A percentile compares a stretch with the other conserved stretches of the same genome.
Evolutionary conservation across 2,113 vertebrate species (phyloP).

Genomic region (Mirza zaza): DNA sequence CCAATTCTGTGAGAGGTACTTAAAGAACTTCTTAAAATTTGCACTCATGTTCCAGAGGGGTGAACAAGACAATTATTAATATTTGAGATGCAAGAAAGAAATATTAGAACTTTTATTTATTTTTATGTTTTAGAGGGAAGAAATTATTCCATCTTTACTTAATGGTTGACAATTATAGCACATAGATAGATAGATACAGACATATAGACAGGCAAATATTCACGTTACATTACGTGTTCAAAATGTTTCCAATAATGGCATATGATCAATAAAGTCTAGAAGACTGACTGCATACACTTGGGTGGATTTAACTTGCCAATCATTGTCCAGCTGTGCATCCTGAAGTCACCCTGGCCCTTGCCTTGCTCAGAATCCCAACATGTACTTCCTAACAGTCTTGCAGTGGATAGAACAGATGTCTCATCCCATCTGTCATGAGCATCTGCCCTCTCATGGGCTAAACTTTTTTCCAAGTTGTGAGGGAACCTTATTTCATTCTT

Average conservation of each 20-base stretch:
- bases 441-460: neutral
- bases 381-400: neutral
- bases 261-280: neutral
- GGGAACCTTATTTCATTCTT: neutral
- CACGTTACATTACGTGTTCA: neutral
- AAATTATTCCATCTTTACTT: slow-evolving; percentile 20
- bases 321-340: neutral
- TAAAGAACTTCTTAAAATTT: slow-evolving; percentile 28
- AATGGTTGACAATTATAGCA: neutral
- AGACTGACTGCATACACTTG: neutral
- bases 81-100: slow-evolving; percentile 1
- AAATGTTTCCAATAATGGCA: neutral
- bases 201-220: neutral
- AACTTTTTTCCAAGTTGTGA: neutral
- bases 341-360: neutral
- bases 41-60: neutral
- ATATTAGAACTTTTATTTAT: neutral
- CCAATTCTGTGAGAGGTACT: neutral
- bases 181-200: neutral
- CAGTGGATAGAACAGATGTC: neutral
- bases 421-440: neutral
- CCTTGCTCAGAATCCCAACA: neutral
- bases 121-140: neutral
- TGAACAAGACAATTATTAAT: neutral
- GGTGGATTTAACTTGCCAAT: neutral